Evolutionary conservation across 1,140 invertebrate genomes (phyloP), one percentile per base, ranked within the genome.

Genomic region (Drosophila fuyamai): DNA sequence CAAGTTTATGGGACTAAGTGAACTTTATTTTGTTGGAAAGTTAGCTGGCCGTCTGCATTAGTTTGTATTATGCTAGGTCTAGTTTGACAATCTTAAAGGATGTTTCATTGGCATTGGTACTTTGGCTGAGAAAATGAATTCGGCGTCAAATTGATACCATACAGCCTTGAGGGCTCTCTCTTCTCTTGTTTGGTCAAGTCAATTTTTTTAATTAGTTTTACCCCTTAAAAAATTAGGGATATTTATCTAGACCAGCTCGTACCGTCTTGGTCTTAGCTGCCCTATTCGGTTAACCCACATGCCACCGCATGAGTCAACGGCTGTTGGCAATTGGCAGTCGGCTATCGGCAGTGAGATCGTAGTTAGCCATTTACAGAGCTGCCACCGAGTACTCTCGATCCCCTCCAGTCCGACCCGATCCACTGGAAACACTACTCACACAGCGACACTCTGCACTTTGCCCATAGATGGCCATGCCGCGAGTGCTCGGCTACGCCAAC

Each of bases 401-500:
- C 40, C 40, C n/a, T 43, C 47, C 47, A 43, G 40, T 50, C 40
- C 53, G 36, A 40, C 43, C 38, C 29, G 35, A 58, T 27, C 40
- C 38, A 41, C 18, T 46, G 44, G 48, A 75, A 38, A 36, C 46
- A 51, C 43, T 47, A 12, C 44, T 27, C 29, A 32, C 58, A 62
- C 53, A 80, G 44, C 44, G 18, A 13, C 67, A 86, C 80, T 70
- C 78, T 79, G 79, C 82, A 76, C 78, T 79, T 67, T 86, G 76
- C 66, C 84, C 79, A 80, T 88, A 88, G 63, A 88, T 78, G 84
- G 83, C 68, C 54, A 83, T 72, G 76, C 50, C 65, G 10, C 23
- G 55, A 67, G 48, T 46, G 62, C 46, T 41, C 40, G 9, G 48
- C 53, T 56, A 68, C 63, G 58, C 43, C 57, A 76, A 60, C 75